Evolutionary conservation across 37 sponge, comb jelly and placozoan species (phyloP).

Genomic region (Bolinopsis microptera): DNA sequence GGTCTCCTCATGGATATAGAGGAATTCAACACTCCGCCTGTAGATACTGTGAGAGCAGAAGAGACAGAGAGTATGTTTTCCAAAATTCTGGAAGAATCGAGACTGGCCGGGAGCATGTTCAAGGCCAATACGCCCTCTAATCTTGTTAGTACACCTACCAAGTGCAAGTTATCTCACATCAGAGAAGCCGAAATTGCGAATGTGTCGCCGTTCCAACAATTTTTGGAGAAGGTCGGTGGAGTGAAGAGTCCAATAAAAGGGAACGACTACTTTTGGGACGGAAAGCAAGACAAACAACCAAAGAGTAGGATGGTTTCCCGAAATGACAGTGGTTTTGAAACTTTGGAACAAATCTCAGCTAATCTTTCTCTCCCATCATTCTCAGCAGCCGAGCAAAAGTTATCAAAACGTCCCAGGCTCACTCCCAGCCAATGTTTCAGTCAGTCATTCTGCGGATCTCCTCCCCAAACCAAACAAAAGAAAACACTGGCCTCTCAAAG

Average conservation of each 20-base stretch:
- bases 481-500: background rate
- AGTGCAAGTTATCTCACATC: constrained; percentile 10
- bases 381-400: background rate
- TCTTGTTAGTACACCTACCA: constrained; percentile 25
- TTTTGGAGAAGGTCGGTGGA: background rate
- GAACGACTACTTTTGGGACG: background rate
- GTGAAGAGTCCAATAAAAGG: background rate
- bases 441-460: background rate
- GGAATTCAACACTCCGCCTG: constrained; percentile 3
- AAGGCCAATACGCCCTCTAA: background rate
- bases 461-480: background rate
- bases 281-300: background rate
- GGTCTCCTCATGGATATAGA: constrained; percentile 25
- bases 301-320: too few species aligned
- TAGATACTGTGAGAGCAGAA: background rate
- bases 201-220: constrained; percentile 32
- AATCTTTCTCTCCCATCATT: background rate
- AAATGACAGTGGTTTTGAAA: background rate
- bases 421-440: background rate
- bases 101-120: background rate
- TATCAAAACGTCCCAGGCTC: background rate
- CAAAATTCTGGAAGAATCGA: constrained; percentile 15
- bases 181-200: constrained; percentile 31
- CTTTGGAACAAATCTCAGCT: background rate
- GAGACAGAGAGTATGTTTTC: background rate